Evolutionary conservation across 2,113 vertebrate species (phyloP).

Genomic region (Antechinus flavipes): DNA sequence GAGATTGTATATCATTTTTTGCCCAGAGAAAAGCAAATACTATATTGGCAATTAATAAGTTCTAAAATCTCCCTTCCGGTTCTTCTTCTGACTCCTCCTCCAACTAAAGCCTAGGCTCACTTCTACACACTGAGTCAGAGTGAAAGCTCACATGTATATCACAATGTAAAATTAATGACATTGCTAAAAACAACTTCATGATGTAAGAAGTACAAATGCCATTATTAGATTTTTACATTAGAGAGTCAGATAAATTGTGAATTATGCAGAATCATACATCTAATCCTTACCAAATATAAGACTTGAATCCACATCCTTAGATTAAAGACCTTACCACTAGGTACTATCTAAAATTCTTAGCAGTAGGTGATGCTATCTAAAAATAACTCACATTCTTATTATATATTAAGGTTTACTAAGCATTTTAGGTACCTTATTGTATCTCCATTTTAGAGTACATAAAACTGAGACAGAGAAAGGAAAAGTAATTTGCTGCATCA

Average conservation of each 20-base stretch:
- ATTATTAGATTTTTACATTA: background rate
- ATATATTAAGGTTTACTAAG: background rate
- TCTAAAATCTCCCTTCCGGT: background rate
- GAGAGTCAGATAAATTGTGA: background rate
- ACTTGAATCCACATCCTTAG: no score
- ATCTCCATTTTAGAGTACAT: background rate
- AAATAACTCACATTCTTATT: background rate
- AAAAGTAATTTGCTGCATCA: background rate
- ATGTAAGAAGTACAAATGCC: background rate
- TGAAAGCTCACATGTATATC: background rate
- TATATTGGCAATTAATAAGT: background rate
- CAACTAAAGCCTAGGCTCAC: background rate
- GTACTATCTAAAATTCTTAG: background rate
- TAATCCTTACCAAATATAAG: no score
- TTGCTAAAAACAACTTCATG: background rate
- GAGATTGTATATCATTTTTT: background rate
- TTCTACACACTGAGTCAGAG: background rate
- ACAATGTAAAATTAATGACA: background rate
- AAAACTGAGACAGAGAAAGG: background rate
- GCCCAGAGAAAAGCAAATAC: background rate
- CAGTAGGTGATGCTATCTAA: background rate
- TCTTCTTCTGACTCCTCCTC: background rate
- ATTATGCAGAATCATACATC: no score
- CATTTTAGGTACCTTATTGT: background rate
- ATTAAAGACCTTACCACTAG: background rate